Evolutionary conservation across 2,113 vertebrate genomes (phyloP), one percentile per base, ranked within the genome.

Genomic region (Castor canadensis): DNA sequence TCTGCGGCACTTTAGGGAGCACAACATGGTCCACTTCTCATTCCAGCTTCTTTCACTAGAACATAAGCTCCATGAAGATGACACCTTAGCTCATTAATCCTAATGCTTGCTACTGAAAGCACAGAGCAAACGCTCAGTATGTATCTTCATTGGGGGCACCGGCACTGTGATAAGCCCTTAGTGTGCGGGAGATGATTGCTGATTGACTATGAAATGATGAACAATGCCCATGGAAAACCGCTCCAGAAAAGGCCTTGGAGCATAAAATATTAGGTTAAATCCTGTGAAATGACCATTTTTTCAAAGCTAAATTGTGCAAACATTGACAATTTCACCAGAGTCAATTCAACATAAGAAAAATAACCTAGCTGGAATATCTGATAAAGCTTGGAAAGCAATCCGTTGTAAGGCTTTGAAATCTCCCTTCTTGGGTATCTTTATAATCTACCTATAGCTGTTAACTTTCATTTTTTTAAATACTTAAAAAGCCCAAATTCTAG

Each of bases 401-500:
- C 43, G 64, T 86, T 64, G 43, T 24, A 76, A 95, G 38, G 20
- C 71, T 91, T 82, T 88, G 28, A 60, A 93, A 79, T 82, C 76
- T 62, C 10, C 9, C 19, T 85, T 62, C 30, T 81, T 62, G 19
- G 17, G 13, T 89, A 85, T 56, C 47, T 87, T 96, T 94, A 67
- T 92, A 77, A 77, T 64, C 43, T 26, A 85, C 11, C 72, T 62
- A 89, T 35, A 58, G 3, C 66, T 96, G 2, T 88, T 82, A 91
- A 90, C 45, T 56, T 58, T 19, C 75, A 72, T 73, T 86, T 77
- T 86, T 64, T 22, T 26, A 86, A 91, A 54, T 69, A 91, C 17
- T 2, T 22, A 16, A 73, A 73, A 94, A 82, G n/a, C 88, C 35
- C 28, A 94, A 86, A 89, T 82, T 88, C 24, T 95, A 87, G 38